Percentiles rank a stretch among this genome's conserved stretches.
Conservation (phyloP, 2,888 invertebrate species). For the Priapulus caudatus region DNA sequence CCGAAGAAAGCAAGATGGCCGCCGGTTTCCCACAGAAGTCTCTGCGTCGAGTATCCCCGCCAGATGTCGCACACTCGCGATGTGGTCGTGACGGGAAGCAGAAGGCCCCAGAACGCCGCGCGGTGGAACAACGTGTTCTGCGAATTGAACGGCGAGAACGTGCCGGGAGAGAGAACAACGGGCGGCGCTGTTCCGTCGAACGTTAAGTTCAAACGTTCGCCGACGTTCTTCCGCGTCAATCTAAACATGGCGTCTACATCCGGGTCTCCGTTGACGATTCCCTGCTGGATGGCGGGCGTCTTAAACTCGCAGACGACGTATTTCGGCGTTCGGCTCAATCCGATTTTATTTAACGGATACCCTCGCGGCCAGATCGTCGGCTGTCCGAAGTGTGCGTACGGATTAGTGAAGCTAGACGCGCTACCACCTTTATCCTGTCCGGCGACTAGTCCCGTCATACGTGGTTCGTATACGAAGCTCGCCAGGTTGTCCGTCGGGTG, state of each 20-base stretch:
- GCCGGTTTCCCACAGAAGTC: conserved; percentile 24
- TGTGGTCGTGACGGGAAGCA: conserved; percentile 24
- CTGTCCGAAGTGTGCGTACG: conserved; percentile 25
- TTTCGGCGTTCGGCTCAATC: conserved; percentile 4
- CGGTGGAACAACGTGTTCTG: conserved; percentile 28
- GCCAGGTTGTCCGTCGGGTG: conserved; percentile 4
- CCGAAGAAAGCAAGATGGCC: conserved; percentile 23
- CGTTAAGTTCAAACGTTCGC: conserved; percentile 17
- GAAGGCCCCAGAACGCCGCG: conserved; percentile 26
- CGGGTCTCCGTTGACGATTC: conserved; percentile 28
- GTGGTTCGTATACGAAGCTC: conserved; percentile 4
- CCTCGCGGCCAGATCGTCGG: conserved; percentile 29
- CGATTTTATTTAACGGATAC: conserved; percentile 24
- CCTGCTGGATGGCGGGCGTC: conserved; percentile 26
- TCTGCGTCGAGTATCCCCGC: conserved; percentile 27
- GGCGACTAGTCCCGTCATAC: neutral
- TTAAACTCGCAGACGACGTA: conserved; percentile 13
- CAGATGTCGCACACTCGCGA: conserved; percentile 28
- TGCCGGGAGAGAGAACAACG: conserved; percentile 23
- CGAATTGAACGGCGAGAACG: conserved; percentile 26
- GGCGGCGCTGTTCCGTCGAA: conserved; percentile 26
- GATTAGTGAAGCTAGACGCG: conserved; percentile 11
- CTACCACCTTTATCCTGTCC: neutral
- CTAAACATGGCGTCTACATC: conserved; percentile 30
- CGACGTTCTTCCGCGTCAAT: conserved; percentile 22